These are phyloP conservation scores for Cossypha caffra DNA, from an alignment of 2,797 vertebrate species.

Conservation along the genomic window DNA sequence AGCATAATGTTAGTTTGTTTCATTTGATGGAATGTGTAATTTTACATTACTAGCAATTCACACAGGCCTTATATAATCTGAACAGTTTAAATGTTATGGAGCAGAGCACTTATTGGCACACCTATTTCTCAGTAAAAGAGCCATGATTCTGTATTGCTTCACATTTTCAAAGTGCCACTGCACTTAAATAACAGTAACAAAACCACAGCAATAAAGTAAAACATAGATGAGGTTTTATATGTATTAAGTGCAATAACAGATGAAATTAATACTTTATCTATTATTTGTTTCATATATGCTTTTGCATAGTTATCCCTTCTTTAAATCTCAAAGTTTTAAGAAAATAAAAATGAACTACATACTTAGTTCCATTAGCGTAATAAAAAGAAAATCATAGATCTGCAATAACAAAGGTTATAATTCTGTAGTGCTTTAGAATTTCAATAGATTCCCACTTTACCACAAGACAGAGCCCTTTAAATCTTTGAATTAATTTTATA, in stretches of 20 bases:
- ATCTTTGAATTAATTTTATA: slow-evolving; percentile 70
- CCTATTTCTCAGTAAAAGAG: not conserved
- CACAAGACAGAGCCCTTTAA: slow-evolving; percentile 36
- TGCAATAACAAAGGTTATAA: slow-evolving; percentile 12
- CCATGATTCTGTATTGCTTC: not conserved
- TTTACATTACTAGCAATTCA: slow-evolving; percentile 39
- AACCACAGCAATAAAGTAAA: not conserved
- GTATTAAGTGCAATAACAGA: not conserved
- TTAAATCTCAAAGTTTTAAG: slow-evolving; percentile 17
- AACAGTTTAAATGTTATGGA: not conserved
- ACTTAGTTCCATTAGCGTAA: slow-evolving; percentile 1
- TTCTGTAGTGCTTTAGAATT: slow-evolving; percentile 29
- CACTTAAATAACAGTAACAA: not conserved
- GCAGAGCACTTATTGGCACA: not conserved
- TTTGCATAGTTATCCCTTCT: not conserved
- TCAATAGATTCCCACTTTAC: slow-evolving; percentile 26
- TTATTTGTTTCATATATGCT: not conserved
- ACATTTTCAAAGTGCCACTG: not conserved
- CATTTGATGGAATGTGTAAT: slow-evolving; percentile 19
- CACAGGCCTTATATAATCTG: not conserved
- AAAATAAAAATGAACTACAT: slow-evolving; percentile 29
- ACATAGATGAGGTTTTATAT: not conserved
- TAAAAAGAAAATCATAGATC: not conserved
- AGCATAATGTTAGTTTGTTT: slow-evolving; percentile 25
- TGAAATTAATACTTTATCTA: not conserved